A percentile compares a stretch with the other conserved stretches of the same genome.
phyloP scores from a whole-genome alignment of 2,113 vertebrate species.

The Todiramphus chloris region DNA sequence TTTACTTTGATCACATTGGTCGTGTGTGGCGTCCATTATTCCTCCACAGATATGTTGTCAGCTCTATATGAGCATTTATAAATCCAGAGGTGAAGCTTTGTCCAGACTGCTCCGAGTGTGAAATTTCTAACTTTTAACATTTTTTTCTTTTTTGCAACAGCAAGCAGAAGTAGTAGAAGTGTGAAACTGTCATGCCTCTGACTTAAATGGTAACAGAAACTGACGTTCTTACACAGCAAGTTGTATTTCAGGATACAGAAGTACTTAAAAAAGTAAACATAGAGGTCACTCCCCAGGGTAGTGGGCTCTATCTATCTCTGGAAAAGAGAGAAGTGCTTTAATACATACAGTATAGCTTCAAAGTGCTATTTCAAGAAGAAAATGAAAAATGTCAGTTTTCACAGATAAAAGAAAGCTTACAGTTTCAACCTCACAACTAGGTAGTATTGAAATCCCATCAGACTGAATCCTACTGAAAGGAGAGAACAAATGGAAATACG shows the following conservation, averaged over 20 bases:
- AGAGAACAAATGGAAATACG: neutral
- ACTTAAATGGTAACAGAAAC: neutral
- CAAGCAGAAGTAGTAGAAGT: neutral
- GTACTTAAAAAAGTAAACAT: constrained; percentile 12
- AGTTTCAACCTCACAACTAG: neutral
- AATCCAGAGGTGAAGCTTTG: neutral
- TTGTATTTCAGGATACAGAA: constrained; percentile 1
- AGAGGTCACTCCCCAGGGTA: neutral
- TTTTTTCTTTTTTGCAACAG: neutral
- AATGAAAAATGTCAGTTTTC: constrained; percentile 8
- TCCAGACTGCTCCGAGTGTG: neutral
- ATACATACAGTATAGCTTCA: neutral
- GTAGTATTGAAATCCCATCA: neutral
- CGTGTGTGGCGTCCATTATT: too few species aligned
- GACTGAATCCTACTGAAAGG: neutral
- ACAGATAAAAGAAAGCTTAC: neutral
- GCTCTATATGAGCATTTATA: neutral
- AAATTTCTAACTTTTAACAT: neutral
- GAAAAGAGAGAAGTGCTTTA: neutral
- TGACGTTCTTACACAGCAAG: neutral
- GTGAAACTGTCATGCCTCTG: neutral
- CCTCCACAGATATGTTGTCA: neutral
- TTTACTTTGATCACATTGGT: too few species aligned
- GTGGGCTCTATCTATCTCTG: neutral
- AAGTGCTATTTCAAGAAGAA: neutral